These are phyloP conservation scores for Dendrophyllia cribrosa DNA, from an alignment of 64 coral and sea anemone genomes.

Conservation along the genomic window DNA sequence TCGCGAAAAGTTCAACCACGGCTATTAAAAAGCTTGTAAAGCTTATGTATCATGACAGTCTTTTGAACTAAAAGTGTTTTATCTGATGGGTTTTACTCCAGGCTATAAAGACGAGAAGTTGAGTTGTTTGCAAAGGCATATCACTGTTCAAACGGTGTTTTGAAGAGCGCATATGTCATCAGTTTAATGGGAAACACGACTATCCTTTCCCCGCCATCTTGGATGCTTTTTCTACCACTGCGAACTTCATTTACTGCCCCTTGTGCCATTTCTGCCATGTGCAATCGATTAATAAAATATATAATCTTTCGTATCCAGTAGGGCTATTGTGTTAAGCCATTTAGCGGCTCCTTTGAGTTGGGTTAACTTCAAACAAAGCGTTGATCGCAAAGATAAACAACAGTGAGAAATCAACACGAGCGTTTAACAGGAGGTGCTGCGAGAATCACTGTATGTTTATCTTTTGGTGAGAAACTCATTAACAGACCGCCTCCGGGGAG, in stretches of 20 bases:
- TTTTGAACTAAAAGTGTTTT: constrained; percentile 8
- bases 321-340: constrained; percentile 55
- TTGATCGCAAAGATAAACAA: constrained; percentile 75
- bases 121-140: constrained; percentile 20
- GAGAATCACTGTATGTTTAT: constrained; percentile 71
- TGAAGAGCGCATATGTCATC: not conserved
- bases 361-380: constrained; percentile 59
- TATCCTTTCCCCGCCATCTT: not conserved
- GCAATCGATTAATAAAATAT: constrained; percentile 60
- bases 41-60: not conserved
- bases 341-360: constrained; percentile 81
- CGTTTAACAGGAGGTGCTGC: constrained; percentile 1
- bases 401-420: constrained; percentile 49
- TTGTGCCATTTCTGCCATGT: not conserved
- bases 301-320: constrained; percentile 37
- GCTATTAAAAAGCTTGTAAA: not conserved
- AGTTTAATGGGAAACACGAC: not conserved
- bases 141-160: constrained; percentile 3
- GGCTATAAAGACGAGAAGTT: not conserved
- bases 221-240: not conserved
- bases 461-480: constrained; percentile 34
- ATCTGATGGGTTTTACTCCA: not conserved
- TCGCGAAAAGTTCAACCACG: not conserved
- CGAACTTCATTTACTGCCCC: not conserved
- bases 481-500: constrained; percentile 33